Percentiles rank a stretch among this genome's conserved stretches.
phyloP scores from a whole-genome alignment of 2,888 invertebrate species.

The Frankliniella fusca region DNA sequence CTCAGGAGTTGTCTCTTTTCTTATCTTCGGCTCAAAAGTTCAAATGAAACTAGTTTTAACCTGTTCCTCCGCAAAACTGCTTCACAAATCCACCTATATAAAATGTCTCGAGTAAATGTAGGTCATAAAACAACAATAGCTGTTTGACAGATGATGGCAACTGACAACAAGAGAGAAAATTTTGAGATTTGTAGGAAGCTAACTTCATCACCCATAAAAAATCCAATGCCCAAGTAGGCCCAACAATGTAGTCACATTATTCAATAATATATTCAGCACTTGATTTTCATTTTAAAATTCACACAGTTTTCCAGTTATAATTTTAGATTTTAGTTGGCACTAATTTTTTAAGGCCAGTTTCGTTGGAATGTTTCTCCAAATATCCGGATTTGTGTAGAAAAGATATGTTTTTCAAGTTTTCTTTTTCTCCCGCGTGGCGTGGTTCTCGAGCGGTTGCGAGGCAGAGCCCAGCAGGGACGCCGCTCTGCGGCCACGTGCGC shows the following conservation, averaged over 20 bases:
- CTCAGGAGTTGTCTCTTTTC: no score
- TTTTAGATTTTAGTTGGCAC: no score
- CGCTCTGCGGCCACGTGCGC: not conserved
- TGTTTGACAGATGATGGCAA: slow-evolving; percentile 51
- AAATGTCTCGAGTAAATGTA: not conserved
- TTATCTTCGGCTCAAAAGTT: no score
- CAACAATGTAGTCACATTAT: not conserved
- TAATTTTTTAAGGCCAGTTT: no score
- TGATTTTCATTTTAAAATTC: no score
- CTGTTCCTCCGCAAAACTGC: no score
- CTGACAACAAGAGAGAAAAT: slow-evolving; percentile 69
- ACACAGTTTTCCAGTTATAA: no score
- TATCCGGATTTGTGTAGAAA: no score
- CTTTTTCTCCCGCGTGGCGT: not conserved
- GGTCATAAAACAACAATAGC: slow-evolving; percentile 41
- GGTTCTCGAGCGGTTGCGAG: not conserved
- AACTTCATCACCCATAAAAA: slow-evolving; percentile 60
- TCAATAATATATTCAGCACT: not conserved
- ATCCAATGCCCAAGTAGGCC: slow-evolving; percentile 63
- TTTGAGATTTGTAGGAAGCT: slow-evolving; percentile 62
- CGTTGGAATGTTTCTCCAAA: no score
- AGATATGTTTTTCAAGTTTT: not conserved
- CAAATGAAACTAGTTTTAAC: no score
- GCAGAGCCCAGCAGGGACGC: not conserved
- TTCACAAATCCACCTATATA: not conserved